phyloP scores from a whole-genome alignment of 1,140 invertebrate species.

The Arion vulgaris region DNA sequence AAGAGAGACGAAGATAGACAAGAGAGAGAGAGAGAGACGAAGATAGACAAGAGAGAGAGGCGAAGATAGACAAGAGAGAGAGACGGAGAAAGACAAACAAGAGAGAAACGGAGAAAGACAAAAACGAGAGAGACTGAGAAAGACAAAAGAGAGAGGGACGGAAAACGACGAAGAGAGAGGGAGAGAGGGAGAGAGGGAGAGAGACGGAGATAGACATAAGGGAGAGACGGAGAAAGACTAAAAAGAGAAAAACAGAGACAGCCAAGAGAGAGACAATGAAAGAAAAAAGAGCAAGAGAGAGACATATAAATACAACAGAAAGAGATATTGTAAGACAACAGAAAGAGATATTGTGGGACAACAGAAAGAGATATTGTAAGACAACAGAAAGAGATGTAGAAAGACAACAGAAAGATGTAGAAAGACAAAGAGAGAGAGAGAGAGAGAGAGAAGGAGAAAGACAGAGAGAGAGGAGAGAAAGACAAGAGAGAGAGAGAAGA shows the following conservation, averaged over 20 bases:
- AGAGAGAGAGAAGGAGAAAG: neutral
- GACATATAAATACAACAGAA: neutral
- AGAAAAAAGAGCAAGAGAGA: constrained; percentile 12
- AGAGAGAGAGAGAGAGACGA: too few relatives aligned
- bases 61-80: neutral
- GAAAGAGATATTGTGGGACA: neutral
- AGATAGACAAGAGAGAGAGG: neutral
- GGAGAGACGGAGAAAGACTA: neutral
- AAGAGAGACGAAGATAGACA: neutral
- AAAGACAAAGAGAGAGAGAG: neutral
- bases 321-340: too few relatives aligned
- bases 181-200: neutral
- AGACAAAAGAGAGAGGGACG: neutral
- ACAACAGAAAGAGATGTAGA: neutral
- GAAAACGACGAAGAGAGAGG: too few relatives aligned
- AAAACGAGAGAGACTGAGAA: neutral
- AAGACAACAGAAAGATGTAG: neutral
- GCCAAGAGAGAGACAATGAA: neutral
- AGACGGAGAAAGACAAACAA: neutral
- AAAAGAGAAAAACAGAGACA: neutral
- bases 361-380: neutral
- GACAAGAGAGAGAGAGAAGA: neutral
- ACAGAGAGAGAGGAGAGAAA: neutral
- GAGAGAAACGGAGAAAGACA: neutral
- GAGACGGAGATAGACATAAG: neutral